Base-by-base conservation (phyloP, 2,113 vertebrate species). In the Phaethon lepturus region DNA sequence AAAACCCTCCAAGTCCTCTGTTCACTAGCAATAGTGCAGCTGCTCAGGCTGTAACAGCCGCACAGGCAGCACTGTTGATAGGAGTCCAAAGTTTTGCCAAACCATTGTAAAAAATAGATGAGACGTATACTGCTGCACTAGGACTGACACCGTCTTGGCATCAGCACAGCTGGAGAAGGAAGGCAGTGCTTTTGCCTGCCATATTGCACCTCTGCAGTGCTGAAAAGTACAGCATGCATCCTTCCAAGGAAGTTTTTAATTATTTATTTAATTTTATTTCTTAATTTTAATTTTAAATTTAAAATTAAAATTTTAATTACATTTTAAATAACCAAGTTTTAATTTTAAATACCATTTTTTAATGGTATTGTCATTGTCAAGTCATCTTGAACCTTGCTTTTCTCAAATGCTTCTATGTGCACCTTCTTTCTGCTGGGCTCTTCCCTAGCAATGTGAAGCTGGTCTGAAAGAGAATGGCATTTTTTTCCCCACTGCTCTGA, bases 41-140 rank as follows among this genome's bases (percentile, higher is more conserved):
- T 78, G 49, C 66, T 89, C 31, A 31, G 55, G 31, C 60, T 2
- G 0, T 23, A 38, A 45, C 59, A 81, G 59, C 35, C 3, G 1
- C 0, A 3, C 0, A 3, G 35, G 28, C n/a, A 63, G 29, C 24
- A 9, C 40, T 74, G 44, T 6, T 38, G 66, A 29, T 4, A 52
- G 31, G 17, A 9, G 16, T 40, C 24, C 7, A 1, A 47, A 31
- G 7, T 69, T 69, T 82, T 45, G 26, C 66, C 86, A 90, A 88
- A 59, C 44, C 23, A 20, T 68, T 44, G 50, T 90, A 16, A 59
- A 69, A 82, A 64, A 53, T 28, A 78, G 31, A 69, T 78, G 66
- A 82, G 42, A 53, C 7, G 9, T 63, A 5, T 8, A 55, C 15
- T 26, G 35, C n/a, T 28, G 23, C 40, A 9, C 16, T 4, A 15